phyloP scores from a whole-genome alignment of 2,113 vertebrate genomes.

The Lagopus leucura region DNA sequence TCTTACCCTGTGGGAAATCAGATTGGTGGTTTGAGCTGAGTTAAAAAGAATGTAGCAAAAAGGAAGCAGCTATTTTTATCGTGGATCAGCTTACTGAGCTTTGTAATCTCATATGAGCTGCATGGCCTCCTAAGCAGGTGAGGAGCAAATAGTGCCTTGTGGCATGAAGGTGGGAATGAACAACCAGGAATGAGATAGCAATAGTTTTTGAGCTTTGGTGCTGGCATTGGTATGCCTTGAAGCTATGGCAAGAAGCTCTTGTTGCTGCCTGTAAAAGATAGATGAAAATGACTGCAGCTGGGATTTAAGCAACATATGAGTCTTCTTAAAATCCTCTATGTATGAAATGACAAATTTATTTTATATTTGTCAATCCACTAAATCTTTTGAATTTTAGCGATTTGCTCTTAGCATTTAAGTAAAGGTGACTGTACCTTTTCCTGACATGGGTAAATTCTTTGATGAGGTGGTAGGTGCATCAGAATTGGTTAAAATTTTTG shows the following conservation, averaged over 20 bases:
- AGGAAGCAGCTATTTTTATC: conserved; percentile 17
- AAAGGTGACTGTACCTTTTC: background rate
- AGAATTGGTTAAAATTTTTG: background rate
- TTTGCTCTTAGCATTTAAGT: background rate
- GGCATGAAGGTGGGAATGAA: background rate
- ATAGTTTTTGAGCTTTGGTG: background rate
- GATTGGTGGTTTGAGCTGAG: conserved; percentile 8
- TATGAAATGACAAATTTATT: background rate
- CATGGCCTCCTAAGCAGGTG: background rate
- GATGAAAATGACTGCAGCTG: background rate
- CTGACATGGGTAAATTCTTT: background rate
- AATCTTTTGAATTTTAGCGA: background rate
- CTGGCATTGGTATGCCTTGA: background rate
- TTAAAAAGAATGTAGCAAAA: background rate
- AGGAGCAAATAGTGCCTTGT: background rate
- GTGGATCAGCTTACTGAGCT: background rate
- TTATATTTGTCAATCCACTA: background rate
- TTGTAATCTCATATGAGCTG: background rate
- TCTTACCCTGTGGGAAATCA: accelerated
- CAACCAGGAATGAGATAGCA: background rate
- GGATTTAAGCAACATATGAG: background rate
- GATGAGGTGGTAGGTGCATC: background rate
- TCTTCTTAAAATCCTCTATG: background rate
- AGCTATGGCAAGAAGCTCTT: background rate
- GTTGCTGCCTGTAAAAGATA: background rate